A percentile compares a stretch with the other conserved stretches of the same genome.
These are phyloP conservation scores for Papilio glaucus DNA, from an alignment of 1,140 invertebrate genomes.

Conservation along the genomic window DNA sequence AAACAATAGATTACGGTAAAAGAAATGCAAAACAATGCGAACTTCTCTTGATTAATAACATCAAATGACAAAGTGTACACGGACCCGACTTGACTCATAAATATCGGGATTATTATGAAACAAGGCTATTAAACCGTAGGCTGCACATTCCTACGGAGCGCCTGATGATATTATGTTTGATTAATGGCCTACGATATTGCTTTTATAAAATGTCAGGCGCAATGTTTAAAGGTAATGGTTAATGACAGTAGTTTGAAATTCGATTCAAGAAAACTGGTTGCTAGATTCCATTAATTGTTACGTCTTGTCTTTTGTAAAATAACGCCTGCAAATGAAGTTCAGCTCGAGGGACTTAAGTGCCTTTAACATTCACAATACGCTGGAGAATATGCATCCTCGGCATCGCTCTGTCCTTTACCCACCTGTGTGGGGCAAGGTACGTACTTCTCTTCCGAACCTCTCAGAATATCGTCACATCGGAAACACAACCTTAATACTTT, in stretches of 20 bases:
- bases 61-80: slow-evolving; percentile 14
- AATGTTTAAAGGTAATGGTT: slow-evolving; percentile 5
- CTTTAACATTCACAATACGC: too few relatives aligned
- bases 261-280: neutral
- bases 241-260: neutral
- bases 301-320: too few relatives aligned
- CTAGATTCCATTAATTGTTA: too few relatives aligned
- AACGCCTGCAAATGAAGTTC: too few relatives aligned
- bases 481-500: too few relatives aligned
- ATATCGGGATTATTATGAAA: slow-evolving; percentile 23
- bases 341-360: too few relatives aligned
- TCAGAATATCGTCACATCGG: too few relatives aligned
- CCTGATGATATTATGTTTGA: slow-evolving; percentile 25
- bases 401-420: too few relatives aligned
- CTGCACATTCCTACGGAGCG: slow-evolving; percentile 25
- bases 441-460: too few relatives aligned
- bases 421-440: too few relatives aligned
- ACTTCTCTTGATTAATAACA: slow-evolving; percentile 33
- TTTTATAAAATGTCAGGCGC: slow-evolving; percentile 31
- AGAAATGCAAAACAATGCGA: slow-evolving; percentile 23
- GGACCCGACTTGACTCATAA: neutral
- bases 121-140: slow-evolving; percentile 25
- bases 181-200: slow-evolving; percentile 35
- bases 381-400: too few relatives aligned
- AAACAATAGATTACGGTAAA: neutral